Evolutionary conservation across 2,888 invertebrate genomes (phyloP).

Genomic region (Meiosimyza platycephala): DNA sequence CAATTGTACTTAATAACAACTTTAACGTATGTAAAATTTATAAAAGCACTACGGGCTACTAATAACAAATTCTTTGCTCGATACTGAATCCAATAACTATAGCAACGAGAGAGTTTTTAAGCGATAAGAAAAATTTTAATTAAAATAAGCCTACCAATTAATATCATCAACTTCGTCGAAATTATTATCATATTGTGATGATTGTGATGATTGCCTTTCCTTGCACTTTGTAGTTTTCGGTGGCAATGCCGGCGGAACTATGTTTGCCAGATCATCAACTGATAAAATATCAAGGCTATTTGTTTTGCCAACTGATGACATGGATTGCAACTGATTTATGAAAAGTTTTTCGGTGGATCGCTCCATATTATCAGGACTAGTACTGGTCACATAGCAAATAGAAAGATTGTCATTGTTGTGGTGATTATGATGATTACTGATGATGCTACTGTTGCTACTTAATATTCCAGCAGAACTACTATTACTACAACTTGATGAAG

Average conservation of each 20-base stretch:
- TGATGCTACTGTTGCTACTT: not conserved
- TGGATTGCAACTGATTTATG: slow-evolving; percentile 46
- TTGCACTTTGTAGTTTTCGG: slow-evolving; percentile 70
- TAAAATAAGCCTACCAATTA: slow-evolving; percentile 57
- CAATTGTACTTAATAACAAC: too few species aligned
- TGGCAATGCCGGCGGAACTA: slow-evolving; percentile 73
- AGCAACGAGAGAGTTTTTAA: too few species aligned
- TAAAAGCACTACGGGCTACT: too few species aligned
- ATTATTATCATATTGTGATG: slow-evolving; percentile 75
- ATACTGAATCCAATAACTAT: too few species aligned
- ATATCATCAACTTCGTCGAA: slow-evolving; percentile 71
- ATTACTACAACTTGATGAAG: slow-evolving; percentile 4
- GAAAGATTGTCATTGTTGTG: slow-evolving; percentile 48
- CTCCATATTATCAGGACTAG: slow-evolving; percentile 49
- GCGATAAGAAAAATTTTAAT: too few species aligned
- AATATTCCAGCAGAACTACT: not conserved
- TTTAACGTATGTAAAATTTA: too few species aligned
- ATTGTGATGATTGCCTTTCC: slow-evolving; percentile 71
- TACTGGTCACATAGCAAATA: slow-evolving; percentile 48
- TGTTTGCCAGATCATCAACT: slow-evolving; percentile 46
- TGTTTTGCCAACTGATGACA: slow-evolving; percentile 49
- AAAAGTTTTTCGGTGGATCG: slow-evolving; percentile 49
- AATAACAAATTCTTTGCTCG: too few species aligned
- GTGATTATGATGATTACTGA: not conserved
- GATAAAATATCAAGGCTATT: slow-evolving; percentile 53